These are phyloP conservation scores for Rhabdophis nuchalis DNA, from an alignment of 2,797 vertebrate species.

Conservation along the genomic window DNA sequence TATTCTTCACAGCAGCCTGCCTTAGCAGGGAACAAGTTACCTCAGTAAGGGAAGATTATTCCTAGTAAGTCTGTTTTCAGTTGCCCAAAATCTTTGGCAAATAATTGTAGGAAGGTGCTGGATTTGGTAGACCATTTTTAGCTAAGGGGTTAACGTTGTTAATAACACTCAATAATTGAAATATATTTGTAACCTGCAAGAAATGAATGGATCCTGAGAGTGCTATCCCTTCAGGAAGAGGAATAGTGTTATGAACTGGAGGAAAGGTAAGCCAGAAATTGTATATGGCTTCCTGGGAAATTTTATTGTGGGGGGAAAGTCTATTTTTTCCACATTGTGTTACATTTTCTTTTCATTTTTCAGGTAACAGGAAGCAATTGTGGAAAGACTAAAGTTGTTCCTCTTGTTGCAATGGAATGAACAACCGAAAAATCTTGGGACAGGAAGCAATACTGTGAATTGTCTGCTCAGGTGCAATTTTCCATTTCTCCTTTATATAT, in stretches of 20 bases:
- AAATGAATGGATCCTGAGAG: neutral
- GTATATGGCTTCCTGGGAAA: neutral
- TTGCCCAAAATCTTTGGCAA: neutral
- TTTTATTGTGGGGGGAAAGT: neutral
- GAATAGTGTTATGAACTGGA: neutral
- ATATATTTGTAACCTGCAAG: neutral
- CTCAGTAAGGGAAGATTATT: neutral
- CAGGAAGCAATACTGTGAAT: slow-evolving; percentile 31
- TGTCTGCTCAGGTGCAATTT: slow-evolving; percentile 17
- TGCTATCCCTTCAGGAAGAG: neutral
- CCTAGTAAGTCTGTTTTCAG: too few relatives aligned
- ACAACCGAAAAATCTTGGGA: neutral
- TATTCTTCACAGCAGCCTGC: neutral
- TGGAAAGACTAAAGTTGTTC: neutral
- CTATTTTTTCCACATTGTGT: neutral
- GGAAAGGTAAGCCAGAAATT: neutral
- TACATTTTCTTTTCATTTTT: neutral
- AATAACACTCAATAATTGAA: neutral
- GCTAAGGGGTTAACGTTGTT: neutral
- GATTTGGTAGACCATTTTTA: neutral
- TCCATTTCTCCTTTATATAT: slow-evolving; percentile 53
- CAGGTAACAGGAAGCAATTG: neutral
- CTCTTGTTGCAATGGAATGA: neutral
- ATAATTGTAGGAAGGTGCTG: neutral
- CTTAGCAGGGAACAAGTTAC: neutral